phyloP scores from a whole-genome alignment of 64 coral and sea anemone genomes.

The Montipora efflorescens region DNA sequence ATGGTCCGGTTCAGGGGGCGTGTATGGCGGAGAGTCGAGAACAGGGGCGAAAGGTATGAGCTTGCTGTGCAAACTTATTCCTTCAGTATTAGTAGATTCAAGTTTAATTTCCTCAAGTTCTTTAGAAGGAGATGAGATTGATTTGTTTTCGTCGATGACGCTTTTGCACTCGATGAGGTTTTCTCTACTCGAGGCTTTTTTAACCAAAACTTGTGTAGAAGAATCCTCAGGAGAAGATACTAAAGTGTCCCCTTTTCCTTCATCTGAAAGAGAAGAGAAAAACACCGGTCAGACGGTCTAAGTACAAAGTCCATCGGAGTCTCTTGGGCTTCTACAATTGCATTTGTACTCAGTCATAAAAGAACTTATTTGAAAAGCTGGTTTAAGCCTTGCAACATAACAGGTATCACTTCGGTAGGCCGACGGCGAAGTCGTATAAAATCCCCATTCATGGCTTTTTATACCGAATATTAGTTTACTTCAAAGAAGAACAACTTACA shows the following conservation, averaged over 20 bases:
- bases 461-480: too few relatives aligned
- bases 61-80: constrained; percentile 40
- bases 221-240: constrained; percentile 55
- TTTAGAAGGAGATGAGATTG: background rate
- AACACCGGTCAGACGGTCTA: background rate
- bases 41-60: constrained; percentile 72
- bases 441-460: too few relatives aligned
- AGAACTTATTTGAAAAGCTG: too few relatives aligned
- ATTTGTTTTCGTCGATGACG: background rate
- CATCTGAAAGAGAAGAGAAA: constrained; percentile 40
- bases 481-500: too few relatives aligned
- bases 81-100: background rate
- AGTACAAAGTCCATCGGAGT: too few relatives aligned
- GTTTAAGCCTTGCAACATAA: too few relatives aligned
- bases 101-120: constrained; percentile 5
- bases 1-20: constrained; percentile 39
- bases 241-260: constrained; percentile 34
- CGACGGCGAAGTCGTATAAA: too few relatives aligned
- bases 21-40: constrained; percentile 39
- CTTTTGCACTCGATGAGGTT: constrained; percentile 35
- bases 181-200: background rate
- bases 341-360: too few relatives aligned
- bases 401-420: too few relatives aligned
- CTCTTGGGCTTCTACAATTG: too few relatives aligned
- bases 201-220: constrained; percentile 35